A percentile compares a stretch with the other conserved stretches of the same genome.
Conservation (phyloP, 2,888 invertebrate species). For the Hoplodrina blanda region DNA sequence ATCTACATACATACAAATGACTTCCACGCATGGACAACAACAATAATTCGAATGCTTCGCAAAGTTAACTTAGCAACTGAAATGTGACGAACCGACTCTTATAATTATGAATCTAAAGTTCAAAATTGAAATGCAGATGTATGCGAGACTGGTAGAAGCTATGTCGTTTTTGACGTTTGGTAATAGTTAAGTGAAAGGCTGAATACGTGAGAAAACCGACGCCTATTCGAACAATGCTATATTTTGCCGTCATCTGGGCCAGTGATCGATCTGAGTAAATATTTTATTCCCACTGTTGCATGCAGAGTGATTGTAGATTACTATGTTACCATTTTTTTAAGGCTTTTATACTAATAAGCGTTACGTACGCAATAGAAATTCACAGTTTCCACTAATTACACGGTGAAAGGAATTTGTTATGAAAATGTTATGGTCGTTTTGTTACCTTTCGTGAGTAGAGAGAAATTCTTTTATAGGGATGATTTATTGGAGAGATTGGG, state of each 20-base stretch:
- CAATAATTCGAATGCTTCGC: slow-evolving; percentile 83
- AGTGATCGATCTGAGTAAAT: slow-evolving; percentile 88
- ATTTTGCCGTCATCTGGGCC: slow-evolving; percentile 86
- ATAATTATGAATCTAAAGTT: slow-evolving; percentile 66
- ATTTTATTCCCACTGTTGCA: slow-evolving; percentile 82
- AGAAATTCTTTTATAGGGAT: slow-evolving; percentile 40
- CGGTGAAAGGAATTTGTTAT: slow-evolving; percentile 52
- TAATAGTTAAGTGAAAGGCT: slow-evolving; percentile 89
- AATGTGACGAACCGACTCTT: slow-evolving; percentile 38
- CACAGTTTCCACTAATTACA: slow-evolving; percentile 55
- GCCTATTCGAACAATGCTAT: slow-evolving; percentile 88
- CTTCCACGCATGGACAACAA: slow-evolving; percentile 88
- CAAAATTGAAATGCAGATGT: slow-evolving; percentile 59
- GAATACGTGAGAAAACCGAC: slow-evolving; percentile 88
- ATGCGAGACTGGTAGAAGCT: slow-evolving; percentile 31
- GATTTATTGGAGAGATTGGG: slow-evolving; percentile 33
- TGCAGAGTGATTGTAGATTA: slow-evolving; percentile 80
- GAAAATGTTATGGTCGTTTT: slow-evolving; percentile 42
- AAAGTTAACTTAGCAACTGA: slow-evolving; percentile 54
- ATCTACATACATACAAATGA: slow-evolving; percentile 88
- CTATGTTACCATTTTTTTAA: slow-evolving; percentile 57
- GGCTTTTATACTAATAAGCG: slow-evolving; percentile 46
- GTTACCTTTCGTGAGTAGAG: slow-evolving; percentile 51
- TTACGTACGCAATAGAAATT: slow-evolving; percentile 57
- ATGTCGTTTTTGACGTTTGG: slow-evolving; percentile 77